Base-by-base conservation (phyloP, 2,113 vertebrate species). In the Vombatus ursinus region DNA sequence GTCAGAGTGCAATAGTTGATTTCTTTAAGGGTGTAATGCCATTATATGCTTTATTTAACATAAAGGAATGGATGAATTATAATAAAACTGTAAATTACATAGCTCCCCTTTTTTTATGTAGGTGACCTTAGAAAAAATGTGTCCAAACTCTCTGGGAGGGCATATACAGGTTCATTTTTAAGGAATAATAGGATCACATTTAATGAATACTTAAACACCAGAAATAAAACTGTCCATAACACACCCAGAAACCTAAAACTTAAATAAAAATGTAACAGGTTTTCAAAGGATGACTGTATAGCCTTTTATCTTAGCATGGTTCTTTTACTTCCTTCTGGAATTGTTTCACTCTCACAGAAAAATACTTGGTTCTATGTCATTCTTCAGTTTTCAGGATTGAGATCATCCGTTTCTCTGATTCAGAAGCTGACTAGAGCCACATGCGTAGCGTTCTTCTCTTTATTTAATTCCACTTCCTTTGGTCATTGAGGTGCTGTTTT, bases 381-480 rank as follows among this genome's bases (percentile, higher is more conserved):
- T 92, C 2, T 91, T 92, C n/a, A 52, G 47, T 92, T 96, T 93
- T 90, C 52, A 95, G 89, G 0, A 52, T 31, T 49, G 89, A 53
- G 61, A 93, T 44, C 68, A 24, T 91, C 26, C 31, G 28, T 52
- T 97, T 91, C 52, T 50, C 47, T 95, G 92, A 94, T 89, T 90
- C 50, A 52, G 23, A 51, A 77, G 16, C 50, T 90, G 94, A 68
- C 6, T 77, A 50, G 2, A n/a, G 47, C 95, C 7, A 16, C 61
- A 68, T 77, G 49, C 8, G 14, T 91, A 94, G 77, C 25, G 91
- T 2, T 68, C 7, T 53, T 61, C 22, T 91, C 90, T 89, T 22
- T 92, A n/a, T 50, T 52, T 90, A 94, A 6, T 0, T 68, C 10
- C 77, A 68, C 49, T 28, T 68, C 90, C 90, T 93, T 61, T 91